Percentiles rank a stretch among this genome's conserved stretches.
phyloP scores from a whole-genome alignment of 2,797 vertebrate species.

The Xenops minutus region DNA sequence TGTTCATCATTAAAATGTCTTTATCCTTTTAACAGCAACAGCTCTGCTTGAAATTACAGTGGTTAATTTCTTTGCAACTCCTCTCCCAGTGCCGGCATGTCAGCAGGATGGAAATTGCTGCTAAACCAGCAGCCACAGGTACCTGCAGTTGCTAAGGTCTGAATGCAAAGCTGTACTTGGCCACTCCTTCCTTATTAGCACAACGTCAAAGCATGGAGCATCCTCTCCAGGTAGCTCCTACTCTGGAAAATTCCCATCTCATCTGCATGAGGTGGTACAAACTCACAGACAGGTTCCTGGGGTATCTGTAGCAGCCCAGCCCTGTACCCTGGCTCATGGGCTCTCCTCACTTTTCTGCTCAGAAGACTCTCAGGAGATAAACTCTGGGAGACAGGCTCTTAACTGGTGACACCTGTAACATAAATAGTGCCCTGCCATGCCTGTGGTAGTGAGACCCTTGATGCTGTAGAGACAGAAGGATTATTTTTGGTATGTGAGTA shows the following conservation, averaged over 20 bases:
- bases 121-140: neutral
- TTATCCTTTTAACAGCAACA: neutral
- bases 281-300: neutral
- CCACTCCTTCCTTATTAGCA: neutral
- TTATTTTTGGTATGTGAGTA: neutral
- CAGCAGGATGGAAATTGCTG: neutral
- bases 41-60: neutral
- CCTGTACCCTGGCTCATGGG: neutral
- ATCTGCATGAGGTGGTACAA: fast-evolving
- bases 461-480: neutral
- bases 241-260: neutral
- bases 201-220: neutral
- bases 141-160: neutral
- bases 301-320: neutral
- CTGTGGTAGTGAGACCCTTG: fast-evolving
- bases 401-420: neutral
- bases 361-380: neutral
- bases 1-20: neutral
- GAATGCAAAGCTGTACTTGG: neutral
- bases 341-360: neutral
- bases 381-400: neutral
- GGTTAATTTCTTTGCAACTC: neutral
- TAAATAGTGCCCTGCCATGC: neutral
- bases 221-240: neutral
- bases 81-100: neutral